These are phyloP conservation scores for Scaptomyza flava DNA, from an alignment of 2,888 invertebrate species.

Conservation along the genomic window DNA sequence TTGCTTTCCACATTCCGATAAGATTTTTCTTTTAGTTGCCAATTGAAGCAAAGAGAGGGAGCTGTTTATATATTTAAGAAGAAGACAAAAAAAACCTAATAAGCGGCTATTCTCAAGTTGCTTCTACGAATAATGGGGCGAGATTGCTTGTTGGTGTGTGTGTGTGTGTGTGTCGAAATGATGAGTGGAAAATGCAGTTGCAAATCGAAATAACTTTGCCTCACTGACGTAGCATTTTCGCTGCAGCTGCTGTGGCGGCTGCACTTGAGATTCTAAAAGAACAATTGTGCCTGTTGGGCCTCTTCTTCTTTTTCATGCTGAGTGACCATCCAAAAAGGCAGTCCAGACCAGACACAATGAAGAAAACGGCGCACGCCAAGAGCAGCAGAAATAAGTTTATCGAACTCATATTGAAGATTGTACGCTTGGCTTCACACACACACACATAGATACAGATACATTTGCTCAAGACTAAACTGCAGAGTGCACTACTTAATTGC, in stretches of 20 bases:
- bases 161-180: slow-evolving; percentile 25
- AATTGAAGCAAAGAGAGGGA: slow-evolving; percentile 13
- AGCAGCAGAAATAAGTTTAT: slow-evolving; percentile 64
- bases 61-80: neutral
- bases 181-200: slow-evolving; percentile 50
- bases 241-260: neutral
- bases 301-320: slow-evolving; percentile 66
- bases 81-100: slow-evolving; percentile 24
- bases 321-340: slow-evolving; percentile 61
- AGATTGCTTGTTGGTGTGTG: slow-evolving; percentile 1
- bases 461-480: slow-evolving; percentile 26
- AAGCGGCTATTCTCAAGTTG: slow-evolving; percentile 28
- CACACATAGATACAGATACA: slow-evolving; percentile 19
- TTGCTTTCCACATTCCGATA: slow-evolving; percentile 6
- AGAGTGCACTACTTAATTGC: slow-evolving; percentile 59
- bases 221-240: slow-evolving; percentile 12
- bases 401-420: slow-evolving; percentile 80
- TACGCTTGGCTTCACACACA: slow-evolving; percentile 75
- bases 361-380: slow-evolving; percentile 75
- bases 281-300: slow-evolving; percentile 13
- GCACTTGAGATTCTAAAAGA: slow-evolving; percentile 39
- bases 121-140: slow-evolving; percentile 25
- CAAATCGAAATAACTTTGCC: slow-evolving; percentile 37
- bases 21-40: slow-evolving; percentile 14
- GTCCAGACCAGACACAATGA: slow-evolving; percentile 47